Percentiles rank a stretch among this genome's conserved stretches.
phyloP scores from a whole-genome alignment of 2,888 invertebrate genomes.

The Noctuana brunneofusca region DNA sequence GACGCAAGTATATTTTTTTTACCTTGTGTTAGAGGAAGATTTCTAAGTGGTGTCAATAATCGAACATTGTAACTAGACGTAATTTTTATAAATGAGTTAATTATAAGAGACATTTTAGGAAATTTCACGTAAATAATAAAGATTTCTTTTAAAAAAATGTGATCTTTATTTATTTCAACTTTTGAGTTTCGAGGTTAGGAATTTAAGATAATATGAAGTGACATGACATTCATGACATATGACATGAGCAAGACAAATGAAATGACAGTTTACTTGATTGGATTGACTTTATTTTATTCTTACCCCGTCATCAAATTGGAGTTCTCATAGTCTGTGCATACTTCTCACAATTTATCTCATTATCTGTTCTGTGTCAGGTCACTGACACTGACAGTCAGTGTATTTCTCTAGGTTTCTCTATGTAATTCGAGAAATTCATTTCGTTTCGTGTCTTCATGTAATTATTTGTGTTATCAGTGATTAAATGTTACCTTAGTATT shows the following conservation, averaged over 20 bases:
- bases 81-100: conserved; percentile 50
- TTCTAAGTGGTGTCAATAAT: conserved; percentile 47
- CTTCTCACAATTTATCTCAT: too few species aligned
- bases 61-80: conserved; percentile 46
- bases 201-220: background rate
- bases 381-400: too few species aligned
- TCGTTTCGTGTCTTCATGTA: background rate
- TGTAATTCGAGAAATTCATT: too few species aligned
- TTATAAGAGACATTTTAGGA: conserved; percentile 52
- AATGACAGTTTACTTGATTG: too few species aligned
- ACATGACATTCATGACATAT: too few species aligned
- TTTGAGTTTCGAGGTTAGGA: background rate
- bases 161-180: background rate
- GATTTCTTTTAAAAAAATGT: background rate
- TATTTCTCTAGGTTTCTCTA: too few species aligned
- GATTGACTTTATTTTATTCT: too few species aligned
- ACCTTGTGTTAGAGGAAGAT: conserved; percentile 42
- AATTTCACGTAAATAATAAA: background rate
- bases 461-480: background rate
- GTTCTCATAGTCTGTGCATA: too few species aligned
- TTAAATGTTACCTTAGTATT: background rate
- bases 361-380: too few species aligned
- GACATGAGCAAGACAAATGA: too few species aligned
- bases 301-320: too few species aligned
- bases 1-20: background rate